A percentile compares a stretch with the other conserved stretches of the same genome.
Evolutionary conservation across 1,140 invertebrate genomes (phyloP).

Genomic region (Aphaenogaster rudis): DNA sequence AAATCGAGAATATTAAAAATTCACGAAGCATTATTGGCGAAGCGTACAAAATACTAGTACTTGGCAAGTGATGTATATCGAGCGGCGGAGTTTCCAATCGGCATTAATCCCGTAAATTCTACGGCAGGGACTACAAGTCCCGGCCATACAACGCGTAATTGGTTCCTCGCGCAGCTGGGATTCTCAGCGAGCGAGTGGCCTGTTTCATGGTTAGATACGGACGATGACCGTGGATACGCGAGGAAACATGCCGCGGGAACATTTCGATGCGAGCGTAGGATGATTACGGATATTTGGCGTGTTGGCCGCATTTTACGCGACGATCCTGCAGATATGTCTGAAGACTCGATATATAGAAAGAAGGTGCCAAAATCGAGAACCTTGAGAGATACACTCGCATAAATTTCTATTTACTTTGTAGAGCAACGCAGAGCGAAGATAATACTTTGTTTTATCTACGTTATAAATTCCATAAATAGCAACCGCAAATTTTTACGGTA

Average conservation of each 20-base stretch:
- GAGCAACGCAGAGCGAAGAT: neutral
- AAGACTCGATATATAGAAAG: neutral
- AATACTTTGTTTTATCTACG: neutral
- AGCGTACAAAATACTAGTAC: neutral
- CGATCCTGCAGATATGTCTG: neutral
- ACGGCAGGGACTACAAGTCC: conserved; percentile 13
- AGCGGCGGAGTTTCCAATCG: conserved; percentile 41
- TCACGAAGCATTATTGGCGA: conserved; percentile 4
- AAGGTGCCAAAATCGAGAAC: neutral
- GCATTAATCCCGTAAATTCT: conserved; percentile 55
- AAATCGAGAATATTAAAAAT: conserved; percentile 30
- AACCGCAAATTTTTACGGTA: neutral
- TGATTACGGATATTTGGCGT: conserved; percentile 35
- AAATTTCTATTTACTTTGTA: neutral
- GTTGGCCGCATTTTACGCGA: neutral
- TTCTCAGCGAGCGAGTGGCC: conserved; percentile 52
- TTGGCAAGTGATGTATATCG: conserved; percentile 13
- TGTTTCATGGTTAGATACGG: conserved; percentile 55
- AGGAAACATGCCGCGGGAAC: conserved; percentile 42
- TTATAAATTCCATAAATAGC: neutral
- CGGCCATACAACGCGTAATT: conserved; percentile 35
- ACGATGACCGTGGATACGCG: conserved; percentile 48
- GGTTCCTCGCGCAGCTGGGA: conserved; percentile 59
- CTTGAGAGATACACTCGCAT: neutral
- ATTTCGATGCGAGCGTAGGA: conserved; percentile 34